Evolutionary conservation across 1,140 invertebrate genomes (phyloP).

Genomic region (roundworm (Caenorhabditis elegans)): WBcel235 BX284606.5:16739501-16740000

Average conservation of each 20-base stretch:
- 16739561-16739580: no score
- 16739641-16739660: no score
- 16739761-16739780: neutral
- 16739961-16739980: neutral
- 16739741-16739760: neutral
- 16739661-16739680: neutral
- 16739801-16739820: constrained; percentile 41
- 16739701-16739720: neutral
- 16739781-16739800: neutral
- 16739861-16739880: constrained; percentile 45
- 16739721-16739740: neutral
- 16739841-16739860: constrained; percentile 44
- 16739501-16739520: neutral
- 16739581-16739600: no score
- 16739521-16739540: no score
- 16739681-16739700: neutral
- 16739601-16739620: no score
- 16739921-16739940: constrained; percentile 9
- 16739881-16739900: constrained; percentile 43
- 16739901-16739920: constrained; percentile 43
- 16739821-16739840: constrained; percentile 48
- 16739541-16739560: no score
- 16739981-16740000: neutral
- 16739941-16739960: neutral
- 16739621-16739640: no score